Evolutionary conservation across 2,113 vertebrate species (phyloP), one percentile per base, ranked within the genome.

Genomic region (Promerops cafer): DNA sequence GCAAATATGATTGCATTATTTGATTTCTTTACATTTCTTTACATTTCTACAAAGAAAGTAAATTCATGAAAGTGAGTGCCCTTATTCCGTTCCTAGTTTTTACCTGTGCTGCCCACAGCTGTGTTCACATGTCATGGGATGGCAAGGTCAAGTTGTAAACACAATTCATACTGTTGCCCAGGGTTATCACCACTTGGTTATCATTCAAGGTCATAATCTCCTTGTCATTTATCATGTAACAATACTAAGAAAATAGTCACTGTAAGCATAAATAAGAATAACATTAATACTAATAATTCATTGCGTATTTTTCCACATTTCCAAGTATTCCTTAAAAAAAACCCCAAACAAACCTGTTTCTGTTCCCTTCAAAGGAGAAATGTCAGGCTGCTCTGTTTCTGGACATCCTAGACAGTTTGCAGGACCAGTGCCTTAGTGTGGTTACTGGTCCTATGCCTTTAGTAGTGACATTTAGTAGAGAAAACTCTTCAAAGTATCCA

Each of bases 251-350:
- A 91, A 83, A 83, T 6, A 50, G 30, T 18, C 14, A 78, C 31
- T 70, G 69, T 90, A 88, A 85, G 52, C 19, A 78, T 83, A 94
- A 88, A 64, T 89, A 93, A 84, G 42, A 90, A 96, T 81, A 83
- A 35, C 24, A 66, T 59, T 79, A 87, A 77, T 69, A 63, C 11
- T 76, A 47, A 61, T 83, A 94, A 84, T 66, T 66, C n/a, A 59
- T 74, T 77, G 54, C 47, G 70, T 28, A 57, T 69, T 93, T 93
- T 76, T 2, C 49, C 50, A 69, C 21, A 24, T 82, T 87, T 95
- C 44, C 30, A 87, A 85, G 42, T 56, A 70, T 49, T n/a, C 17
- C 33, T 77, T 69, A 19, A 69, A 65, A 83, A 69, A 39, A 9
- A 0, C 0, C 16, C n/a, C 27, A 60, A 60, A 45, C 27, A 78